A percentile compares a stretch with the other conserved stretches of the same genome.
These are phyloP conservation scores for Athalia circularis DNA, from an alignment of 2,888 invertebrate species.

Conservation along the genomic window DNA sequence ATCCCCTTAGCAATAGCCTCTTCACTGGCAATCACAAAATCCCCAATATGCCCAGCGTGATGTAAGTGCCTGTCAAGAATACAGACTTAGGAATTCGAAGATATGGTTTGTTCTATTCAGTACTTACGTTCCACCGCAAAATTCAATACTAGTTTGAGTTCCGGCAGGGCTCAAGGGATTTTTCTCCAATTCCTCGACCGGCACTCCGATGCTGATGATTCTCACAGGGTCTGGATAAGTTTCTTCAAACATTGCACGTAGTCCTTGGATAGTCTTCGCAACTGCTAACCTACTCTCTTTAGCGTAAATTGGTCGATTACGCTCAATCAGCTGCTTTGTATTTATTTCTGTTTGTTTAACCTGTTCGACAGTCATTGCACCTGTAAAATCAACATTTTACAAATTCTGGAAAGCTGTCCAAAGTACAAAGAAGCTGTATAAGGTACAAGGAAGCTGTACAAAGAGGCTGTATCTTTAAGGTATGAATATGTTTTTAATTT, in stretches of 20 bases:
- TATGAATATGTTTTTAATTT: neutral
- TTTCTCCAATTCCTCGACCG: slow-evolving; percentile 90
- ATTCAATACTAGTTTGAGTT: slow-evolving; percentile 94
- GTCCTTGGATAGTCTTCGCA: slow-evolving; percentile 93
- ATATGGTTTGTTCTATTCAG: neutral
- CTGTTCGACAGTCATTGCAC: slow-evolving; percentile 92
- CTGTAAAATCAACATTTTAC: slow-evolving; percentile 65
- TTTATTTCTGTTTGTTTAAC: slow-evolving; percentile 90
- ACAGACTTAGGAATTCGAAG: neutral
- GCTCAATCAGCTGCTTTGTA: slow-evolving; percentile 84
- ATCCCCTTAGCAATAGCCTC: slow-evolving; percentile 99
- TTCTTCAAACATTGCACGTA: slow-evolving; percentile 99
- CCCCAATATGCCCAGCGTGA: slow-evolving; percentile 94
- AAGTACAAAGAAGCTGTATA: neutral
- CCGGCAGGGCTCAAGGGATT: slow-evolving; percentile 90
- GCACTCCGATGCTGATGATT: slow-evolving; percentile 94
- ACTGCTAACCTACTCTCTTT: slow-evolving; percentile 88
- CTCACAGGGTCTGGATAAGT: slow-evolving; percentile 98
- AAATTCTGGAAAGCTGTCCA: neutral
- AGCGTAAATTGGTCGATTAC: slow-evolving; percentile 89
- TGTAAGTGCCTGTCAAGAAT: slow-evolving; percentile 82
- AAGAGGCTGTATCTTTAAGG: no score
- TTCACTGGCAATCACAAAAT: slow-evolving; percentile 96
- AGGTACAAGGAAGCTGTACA: neutral
- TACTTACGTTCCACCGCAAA: slow-evolving; percentile 96